Evolutionary conservation across 2,888 invertebrate genomes (phyloP).

Genomic region (Tetanocera ferruginea): DNA sequence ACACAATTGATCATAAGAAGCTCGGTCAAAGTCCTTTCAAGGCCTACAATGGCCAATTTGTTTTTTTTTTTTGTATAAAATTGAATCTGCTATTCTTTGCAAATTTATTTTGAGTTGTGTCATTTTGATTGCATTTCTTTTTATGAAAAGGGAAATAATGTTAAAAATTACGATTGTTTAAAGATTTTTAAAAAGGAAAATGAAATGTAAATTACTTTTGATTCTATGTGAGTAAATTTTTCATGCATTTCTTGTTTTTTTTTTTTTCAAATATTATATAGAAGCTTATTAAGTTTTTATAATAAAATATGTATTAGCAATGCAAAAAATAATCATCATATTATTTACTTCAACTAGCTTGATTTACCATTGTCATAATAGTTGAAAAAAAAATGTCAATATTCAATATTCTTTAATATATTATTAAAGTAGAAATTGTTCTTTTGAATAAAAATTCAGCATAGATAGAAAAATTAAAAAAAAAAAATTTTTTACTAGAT

Average conservation of each 20-base stretch:
- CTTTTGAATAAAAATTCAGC: not conserved
- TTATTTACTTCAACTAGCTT: conserved; percentile 9
- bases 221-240: not conserved
- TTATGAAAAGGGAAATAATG: not conserved
- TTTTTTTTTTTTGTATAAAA: too few relatives aligned
- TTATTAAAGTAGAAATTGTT: conserved; percentile 7
- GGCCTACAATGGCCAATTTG: too few relatives aligned
- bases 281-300: not conserved
- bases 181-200: not conserved
- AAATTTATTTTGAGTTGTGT: too few relatives aligned
- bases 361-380: conserved; percentile 37
- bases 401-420: not conserved
- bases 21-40: too few relatives aligned
- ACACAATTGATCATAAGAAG: too few relatives aligned
- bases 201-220: too few relatives aligned
- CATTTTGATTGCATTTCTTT: too few relatives aligned
- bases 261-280: not conserved
- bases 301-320: conserved; percentile 1
- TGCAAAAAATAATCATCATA: not conserved
- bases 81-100: too few relatives aligned
- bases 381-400: conserved; percentile 16
- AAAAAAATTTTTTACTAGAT: not conserved
- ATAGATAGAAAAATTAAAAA: conserved; percentile 10
- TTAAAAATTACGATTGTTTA: not conserved
- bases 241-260: not conserved